These are phyloP conservation scores for Ladona fulva DNA, from an alignment of 1,140 invertebrate species.

Conservation along the genomic window DNA sequence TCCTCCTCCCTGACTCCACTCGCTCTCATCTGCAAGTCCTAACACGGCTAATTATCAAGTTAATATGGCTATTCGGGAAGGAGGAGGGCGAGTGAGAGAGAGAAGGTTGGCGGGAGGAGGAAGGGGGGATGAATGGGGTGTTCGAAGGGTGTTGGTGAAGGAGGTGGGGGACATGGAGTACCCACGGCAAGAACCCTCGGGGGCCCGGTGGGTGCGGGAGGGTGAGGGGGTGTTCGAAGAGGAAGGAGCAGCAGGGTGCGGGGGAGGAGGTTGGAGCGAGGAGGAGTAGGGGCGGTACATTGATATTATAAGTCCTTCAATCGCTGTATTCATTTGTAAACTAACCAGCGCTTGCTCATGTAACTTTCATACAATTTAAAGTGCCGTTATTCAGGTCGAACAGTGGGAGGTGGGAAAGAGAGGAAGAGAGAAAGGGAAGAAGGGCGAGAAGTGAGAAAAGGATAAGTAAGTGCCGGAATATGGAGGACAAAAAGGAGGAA, in stretches of 20 bases:
- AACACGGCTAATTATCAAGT: constrained; percentile 83
- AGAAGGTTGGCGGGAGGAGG: constrained; percentile 26
- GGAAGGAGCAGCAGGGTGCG: constrained; percentile 20
- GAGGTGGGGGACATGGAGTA: constrained; percentile 28
- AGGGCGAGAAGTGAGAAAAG: not conserved
- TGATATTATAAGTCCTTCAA: constrained; percentile 67
- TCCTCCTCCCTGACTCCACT: constrained; percentile 11
- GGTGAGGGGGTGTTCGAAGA: constrained; percentile 25
- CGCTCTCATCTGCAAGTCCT: constrained; percentile 75
- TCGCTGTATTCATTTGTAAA: constrained; percentile 65
- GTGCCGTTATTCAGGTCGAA: constrained; percentile 22
- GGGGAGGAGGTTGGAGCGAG: constrained; percentile 37
- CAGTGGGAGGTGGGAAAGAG: not conserved
- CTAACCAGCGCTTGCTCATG: constrained; percentile 43
- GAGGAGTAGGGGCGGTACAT: constrained; percentile 40
- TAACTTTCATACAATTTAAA: constrained; percentile 37
- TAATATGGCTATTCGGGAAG: constrained; percentile 69
- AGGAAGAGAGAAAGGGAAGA: not conserved
- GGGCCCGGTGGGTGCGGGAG: constrained; percentile 23
- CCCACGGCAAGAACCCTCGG: constrained; percentile 15
- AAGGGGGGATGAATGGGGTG: constrained; percentile 7
- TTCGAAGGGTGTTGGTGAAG: constrained; percentile 20
- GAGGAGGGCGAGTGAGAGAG: constrained; percentile 37
- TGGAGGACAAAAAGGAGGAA: too few relatives aligned
- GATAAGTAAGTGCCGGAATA: not conserved